Conservation (phyloP, 2,797 vertebrate genomes). For the Rhinoraja longicauda region DNA sequence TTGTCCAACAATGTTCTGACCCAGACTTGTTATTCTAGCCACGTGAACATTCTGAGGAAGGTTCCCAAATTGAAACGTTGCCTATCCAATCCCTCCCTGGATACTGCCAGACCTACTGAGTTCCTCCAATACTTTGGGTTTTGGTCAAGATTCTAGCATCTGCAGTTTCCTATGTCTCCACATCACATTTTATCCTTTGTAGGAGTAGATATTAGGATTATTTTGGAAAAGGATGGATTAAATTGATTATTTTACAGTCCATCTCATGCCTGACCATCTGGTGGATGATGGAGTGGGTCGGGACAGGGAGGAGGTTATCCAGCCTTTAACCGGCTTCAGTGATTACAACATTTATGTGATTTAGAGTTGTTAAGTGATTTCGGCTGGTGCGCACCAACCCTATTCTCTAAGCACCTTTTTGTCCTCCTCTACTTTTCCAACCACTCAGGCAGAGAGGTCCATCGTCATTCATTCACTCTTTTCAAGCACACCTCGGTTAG, state of each 20-base stretch:
- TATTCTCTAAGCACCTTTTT: neutral
- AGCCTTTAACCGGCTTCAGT: neutral
- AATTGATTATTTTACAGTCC: neutral
- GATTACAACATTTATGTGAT: neutral
- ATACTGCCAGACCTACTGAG: too few species aligned
- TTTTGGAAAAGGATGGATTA: too few species aligned
- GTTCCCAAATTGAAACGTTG: too few species aligned
- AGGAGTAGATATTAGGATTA: too few species aligned
- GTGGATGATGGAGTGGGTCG: neutral
- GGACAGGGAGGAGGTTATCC: neutral
- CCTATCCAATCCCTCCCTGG: too few species aligned
- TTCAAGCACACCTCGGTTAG: neutral
- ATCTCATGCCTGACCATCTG: neutral
- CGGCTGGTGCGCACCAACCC: neutral
- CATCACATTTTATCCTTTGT: too few species aligned
- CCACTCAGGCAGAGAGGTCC: neutral
- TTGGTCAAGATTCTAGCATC: too few species aligned
- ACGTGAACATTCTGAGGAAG: too few species aligned
- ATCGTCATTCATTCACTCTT: neutral
- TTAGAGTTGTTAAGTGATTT: neutral
- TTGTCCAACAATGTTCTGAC: too few species aligned
- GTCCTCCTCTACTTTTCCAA: neutral
- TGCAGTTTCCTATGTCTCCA: too few species aligned
- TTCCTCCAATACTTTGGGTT: too few species aligned
- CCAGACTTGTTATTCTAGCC: too few species aligned